phyloP scores from a whole-genome alignment of 2,113 vertebrate species.

The Camelus bactrianus region DNA sequence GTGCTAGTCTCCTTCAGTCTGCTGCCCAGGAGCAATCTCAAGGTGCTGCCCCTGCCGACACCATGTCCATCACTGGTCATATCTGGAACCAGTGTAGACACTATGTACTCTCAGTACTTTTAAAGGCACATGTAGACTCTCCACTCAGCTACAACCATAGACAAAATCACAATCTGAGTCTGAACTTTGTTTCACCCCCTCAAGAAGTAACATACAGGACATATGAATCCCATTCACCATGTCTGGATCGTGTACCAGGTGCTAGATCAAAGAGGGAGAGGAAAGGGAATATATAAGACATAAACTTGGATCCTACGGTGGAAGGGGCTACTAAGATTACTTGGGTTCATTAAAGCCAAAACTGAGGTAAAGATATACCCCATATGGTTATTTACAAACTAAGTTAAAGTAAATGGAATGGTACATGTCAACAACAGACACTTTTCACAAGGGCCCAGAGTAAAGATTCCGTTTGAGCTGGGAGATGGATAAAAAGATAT shows the following conservation, averaged over 20 bases:
- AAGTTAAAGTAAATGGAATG: neutral
- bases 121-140: neutral
- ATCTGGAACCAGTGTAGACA: neutral
- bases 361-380: neutral
- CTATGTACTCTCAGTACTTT: neutral
- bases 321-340: neutral
- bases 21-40: neutral
- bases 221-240: neutral
- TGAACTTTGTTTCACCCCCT: neutral
- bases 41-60: fast-evolving
- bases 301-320: neutral
- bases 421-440: neutral
- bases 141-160: neutral
- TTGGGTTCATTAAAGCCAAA: neutral
- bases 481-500: neutral
- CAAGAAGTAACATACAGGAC: neutral
- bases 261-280: neutral
- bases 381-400: neutral
- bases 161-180: neutral
- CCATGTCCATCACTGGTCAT: too few species aligned
- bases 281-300: neutral
- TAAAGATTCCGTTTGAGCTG: neutral
- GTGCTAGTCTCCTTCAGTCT: neutral
- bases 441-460: neutral
- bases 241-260: neutral